Evolutionary conservation across 2,888 invertebrate genomes (phyloP).

Genomic region (Tubiluchus corallicola): DNA sequence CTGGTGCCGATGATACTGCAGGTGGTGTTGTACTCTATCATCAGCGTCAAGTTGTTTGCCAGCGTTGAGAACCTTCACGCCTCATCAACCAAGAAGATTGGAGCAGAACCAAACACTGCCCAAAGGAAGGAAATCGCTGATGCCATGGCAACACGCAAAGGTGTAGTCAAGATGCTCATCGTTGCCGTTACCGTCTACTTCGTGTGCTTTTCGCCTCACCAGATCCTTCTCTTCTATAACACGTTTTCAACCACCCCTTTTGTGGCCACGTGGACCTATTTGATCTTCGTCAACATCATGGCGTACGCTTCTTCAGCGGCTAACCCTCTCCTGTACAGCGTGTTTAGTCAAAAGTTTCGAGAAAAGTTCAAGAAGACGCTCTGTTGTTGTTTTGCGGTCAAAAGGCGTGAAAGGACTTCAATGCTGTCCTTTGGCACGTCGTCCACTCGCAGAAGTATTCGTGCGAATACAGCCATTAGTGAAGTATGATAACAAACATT

Average conservation of each 20-base stretch:
- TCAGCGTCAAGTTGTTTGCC: slow-evolving; percentile 24
- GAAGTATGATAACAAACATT: no score
- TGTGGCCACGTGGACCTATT: slow-evolving; percentile 23
- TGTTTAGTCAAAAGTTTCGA: slow-evolving; percentile 30
- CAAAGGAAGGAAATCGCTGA: slow-evolving; percentile 20
- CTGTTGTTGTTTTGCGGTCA: no score
- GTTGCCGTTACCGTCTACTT: slow-evolving; percentile 29
- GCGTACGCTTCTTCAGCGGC: slow-evolving; percentile 29
- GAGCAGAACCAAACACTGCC: slow-evolving; percentile 10
- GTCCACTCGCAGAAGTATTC: no score
- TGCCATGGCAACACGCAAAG: slow-evolving; percentile 24
- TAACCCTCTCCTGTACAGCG: slow-evolving; percentile 30
- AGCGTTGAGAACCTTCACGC: slow-evolving; percentile 10
- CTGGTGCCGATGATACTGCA: slow-evolving; percentile 26
- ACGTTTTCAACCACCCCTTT: slow-evolving; percentile 19
- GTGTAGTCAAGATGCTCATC: slow-evolving; percentile 31
- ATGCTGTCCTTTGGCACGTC: no score
- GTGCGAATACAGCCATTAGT: no score
- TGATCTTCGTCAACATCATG: slow-evolving; percentile 26
- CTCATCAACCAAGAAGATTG: slow-evolving; percentile 12
- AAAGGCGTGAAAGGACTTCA: no score
- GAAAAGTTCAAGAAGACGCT: slow-evolving; percentile 13
- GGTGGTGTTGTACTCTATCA: slow-evolving; percentile 24
- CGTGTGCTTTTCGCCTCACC: slow-evolving; percentile 28
- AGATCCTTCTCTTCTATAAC: slow-evolving; percentile 25